Evolutionary conservation across 1,140 invertebrate species (phyloP).

Genomic region (Anoplolepis gracilipes): DNA sequence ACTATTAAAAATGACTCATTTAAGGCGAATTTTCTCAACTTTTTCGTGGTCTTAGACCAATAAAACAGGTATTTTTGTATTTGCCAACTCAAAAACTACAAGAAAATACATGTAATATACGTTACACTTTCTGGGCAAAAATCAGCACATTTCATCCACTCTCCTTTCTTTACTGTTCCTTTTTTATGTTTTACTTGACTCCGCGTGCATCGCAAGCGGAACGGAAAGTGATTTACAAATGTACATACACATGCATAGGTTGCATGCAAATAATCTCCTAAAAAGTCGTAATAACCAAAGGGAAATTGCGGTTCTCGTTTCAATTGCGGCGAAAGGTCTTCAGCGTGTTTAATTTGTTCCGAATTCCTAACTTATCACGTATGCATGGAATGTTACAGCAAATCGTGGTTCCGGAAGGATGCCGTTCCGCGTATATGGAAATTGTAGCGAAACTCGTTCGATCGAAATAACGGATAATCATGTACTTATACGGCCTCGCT

Average conservation of each 20-base stretch:
- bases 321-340: background rate
- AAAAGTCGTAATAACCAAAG: background rate
- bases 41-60: no score
- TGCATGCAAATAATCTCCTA: background rate
- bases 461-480: conserved; percentile 40
- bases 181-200: background rate
- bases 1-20: no score
- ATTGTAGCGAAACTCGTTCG: conserved; percentile 31
- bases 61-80: no score
- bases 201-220: no score
- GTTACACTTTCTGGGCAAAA: no score
- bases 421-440: background rate
- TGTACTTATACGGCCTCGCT: background rate
- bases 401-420: conserved; percentile 11
- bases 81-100: no score
- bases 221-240: no score
- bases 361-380: conserved; percentile 19
- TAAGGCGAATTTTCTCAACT: no score
- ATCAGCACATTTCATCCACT: no score
- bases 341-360: background rate
- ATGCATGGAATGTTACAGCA: conserved; percentile 32
- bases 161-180: background rate
- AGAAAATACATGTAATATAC: no score
- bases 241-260: no score
- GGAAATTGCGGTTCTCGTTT: background rate